phyloP scores from a whole-genome alignment of 2,888 invertebrate species.

The Drosophila percnosoma region DNA sequence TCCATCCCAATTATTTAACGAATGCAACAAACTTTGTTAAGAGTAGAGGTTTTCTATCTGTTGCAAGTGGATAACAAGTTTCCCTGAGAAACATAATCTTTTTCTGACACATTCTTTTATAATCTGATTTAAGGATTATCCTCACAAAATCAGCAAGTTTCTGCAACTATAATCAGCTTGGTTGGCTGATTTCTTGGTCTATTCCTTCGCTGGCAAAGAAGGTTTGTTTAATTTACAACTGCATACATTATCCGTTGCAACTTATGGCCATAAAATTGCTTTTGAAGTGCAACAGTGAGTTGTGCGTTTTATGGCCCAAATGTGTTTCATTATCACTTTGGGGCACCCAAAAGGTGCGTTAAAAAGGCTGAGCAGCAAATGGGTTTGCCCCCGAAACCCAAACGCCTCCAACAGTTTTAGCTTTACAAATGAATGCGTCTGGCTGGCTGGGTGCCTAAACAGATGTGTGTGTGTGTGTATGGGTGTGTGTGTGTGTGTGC shows the following conservation, averaged over 20 bases:
- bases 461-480: slow-evolving; percentile 26
- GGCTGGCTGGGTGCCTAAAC: slow-evolving; percentile 53
- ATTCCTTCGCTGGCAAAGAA: background rate
- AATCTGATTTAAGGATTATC: background rate
- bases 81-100: background rate
- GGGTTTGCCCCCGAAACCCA: background rate
- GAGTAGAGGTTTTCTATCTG: background rate
- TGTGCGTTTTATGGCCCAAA: slow-evolving; percentile 51
- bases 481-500: slow-evolving; percentile 14
- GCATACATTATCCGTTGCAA: slow-evolving; percentile 15
- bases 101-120: background rate
- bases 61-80: background rate
- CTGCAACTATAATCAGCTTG: background rate
- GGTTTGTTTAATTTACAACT: slow-evolving; percentile 6
- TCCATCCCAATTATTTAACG: too few species aligned
- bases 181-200: background rate
- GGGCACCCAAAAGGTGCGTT: slow-evolving; percentile 67
- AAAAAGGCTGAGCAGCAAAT: slow-evolving; percentile 37
- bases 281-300: slow-evolving; percentile 31
- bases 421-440: slow-evolving; percentile 80
- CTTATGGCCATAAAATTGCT: slow-evolving; percentile 26
- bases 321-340: slow-evolving; percentile 80
- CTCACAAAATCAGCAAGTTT: background rate
- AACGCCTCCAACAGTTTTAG: slow-evolving; percentile 49
- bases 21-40: too few species aligned